Conservation (phyloP, 2,113 vertebrate species). For the Hemiscyllium ocellatum region DNA sequence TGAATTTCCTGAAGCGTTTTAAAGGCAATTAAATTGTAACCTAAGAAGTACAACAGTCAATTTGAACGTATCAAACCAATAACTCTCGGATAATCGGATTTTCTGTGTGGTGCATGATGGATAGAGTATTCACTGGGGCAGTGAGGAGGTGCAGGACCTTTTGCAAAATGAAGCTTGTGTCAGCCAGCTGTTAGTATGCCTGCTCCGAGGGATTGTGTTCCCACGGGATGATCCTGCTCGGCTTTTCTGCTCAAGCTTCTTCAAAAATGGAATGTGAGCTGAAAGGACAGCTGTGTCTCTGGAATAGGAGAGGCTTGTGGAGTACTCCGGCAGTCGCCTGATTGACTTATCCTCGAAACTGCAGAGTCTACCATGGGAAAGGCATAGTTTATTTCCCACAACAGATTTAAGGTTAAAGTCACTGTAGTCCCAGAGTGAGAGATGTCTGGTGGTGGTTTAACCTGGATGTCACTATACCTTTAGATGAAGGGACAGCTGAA, state of each 20-base stretch:
- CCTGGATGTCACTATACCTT: too few species aligned
- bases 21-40: neutral
- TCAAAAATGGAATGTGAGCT: conserved; percentile 1
- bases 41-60: neutral
- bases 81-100: neutral
- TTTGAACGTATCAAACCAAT: neutral
- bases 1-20: neutral
- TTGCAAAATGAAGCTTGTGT: too few species aligned
- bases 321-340: neutral
- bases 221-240: neutral
- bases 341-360: neutral
- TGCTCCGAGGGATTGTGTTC: neutral
- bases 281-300: neutral
- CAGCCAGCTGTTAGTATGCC: neutral
- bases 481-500: too few species aligned
- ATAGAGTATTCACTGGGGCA: neutral
- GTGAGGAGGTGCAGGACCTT: neutral
- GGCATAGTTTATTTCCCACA: too few species aligned
- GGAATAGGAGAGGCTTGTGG: neutral
- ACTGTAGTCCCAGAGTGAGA: too few species aligned
- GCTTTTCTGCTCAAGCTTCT: neutral
- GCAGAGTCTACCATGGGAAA: neutral
- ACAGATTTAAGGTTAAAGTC: too few species aligned
- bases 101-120: neutral
- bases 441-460: too few species aligned